Evolutionary conservation across 2,888 invertebrate species (phyloP), one percentile per base, ranked within the genome.

Genomic region (Drosophila dives): DNA sequence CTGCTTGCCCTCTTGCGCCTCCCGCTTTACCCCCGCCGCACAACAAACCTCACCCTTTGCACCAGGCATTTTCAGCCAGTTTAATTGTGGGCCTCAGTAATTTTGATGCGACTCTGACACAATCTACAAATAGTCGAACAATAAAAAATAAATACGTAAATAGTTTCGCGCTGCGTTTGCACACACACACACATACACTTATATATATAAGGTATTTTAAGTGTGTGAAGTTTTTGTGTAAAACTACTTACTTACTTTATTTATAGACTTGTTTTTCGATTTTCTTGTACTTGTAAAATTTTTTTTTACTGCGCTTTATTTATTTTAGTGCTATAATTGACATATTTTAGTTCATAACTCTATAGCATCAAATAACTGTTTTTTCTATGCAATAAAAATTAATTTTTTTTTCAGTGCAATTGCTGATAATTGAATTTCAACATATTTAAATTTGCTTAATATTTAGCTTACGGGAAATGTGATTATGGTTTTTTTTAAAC

Each of bases 61-160:
- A 50, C 55, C 55, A 80, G 75, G 72, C 78, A 89, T 73, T 83
- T 81, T 76, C 77, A 79, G 82, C 85, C 83, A 88, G 83, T 86
- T 88, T 84, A 83, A 86, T 90, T 90, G 88, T 90, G 80, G 86
- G 83, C 86, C 80, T 68, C 42, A 71, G 77, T 75, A 80, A 72
- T 83, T 83, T 81, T 68, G 79, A 83, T 83, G 83, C 83, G 81
- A 77, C 67, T 77, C 82, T 68, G 75, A 80, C 80, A 81, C 75
- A 81, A 82, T 72, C 80, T 73, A 72, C 72, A 72, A 75, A 77
- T 70, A 78, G 58, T n/a, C 65, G 36, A 66, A 58, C 32, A 26
- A 26, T 12, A 70, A 61, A 68, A 23, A 70, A 59, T 60, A 64
- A 53, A 67, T 64, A 68, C 58, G 56, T 70, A 68, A 63, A 74